These are phyloP conservation scores for Caenorhabditis zanzibari DNA, from an alignment of 2,888 invertebrate genomes.

Conservation along the genomic window DNA sequence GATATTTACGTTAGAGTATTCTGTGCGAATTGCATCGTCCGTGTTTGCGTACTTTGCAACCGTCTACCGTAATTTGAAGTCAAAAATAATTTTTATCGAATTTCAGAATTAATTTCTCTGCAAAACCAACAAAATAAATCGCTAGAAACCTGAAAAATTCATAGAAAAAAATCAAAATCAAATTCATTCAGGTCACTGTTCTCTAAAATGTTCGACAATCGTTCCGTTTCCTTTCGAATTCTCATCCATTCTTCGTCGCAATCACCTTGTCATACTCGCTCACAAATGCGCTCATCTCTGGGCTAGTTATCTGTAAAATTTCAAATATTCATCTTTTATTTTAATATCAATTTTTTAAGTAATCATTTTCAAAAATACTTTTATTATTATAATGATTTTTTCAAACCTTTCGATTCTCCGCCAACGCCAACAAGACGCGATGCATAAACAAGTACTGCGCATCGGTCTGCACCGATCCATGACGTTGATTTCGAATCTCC, in stretches of 20 bases:
- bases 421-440: constrained; percentile 72
- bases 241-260: constrained; percentile 48
- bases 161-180: background rate
- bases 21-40: too few species aligned
- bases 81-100: too few species aligned
- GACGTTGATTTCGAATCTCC: constrained; percentile 71
- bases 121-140: too few species aligned
- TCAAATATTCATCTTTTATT: background rate
- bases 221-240: background rate
- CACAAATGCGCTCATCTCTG: constrained; percentile 58
- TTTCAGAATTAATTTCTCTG: too few species aligned
- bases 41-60: too few species aligned
- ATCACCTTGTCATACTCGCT: constrained; percentile 59
- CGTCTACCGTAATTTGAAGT: too few species aligned
- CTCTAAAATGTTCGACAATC: background rate
- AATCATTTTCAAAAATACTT: too few species aligned
- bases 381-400: too few species aligned
- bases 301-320: constrained; percentile 35
- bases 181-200: background rate
- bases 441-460: constrained; percentile 78
- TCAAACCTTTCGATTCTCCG: constrained; percentile 69
- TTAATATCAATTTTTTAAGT: too few species aligned
- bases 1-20: too few species aligned
- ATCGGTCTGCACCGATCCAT: constrained; percentile 77
- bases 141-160: background rate